A percentile compares a stretch with the other conserved stretches of the same genome.
Conservation (phyloP, 1,140 invertebrate species). For the Sitobion miscanthi region DNA sequence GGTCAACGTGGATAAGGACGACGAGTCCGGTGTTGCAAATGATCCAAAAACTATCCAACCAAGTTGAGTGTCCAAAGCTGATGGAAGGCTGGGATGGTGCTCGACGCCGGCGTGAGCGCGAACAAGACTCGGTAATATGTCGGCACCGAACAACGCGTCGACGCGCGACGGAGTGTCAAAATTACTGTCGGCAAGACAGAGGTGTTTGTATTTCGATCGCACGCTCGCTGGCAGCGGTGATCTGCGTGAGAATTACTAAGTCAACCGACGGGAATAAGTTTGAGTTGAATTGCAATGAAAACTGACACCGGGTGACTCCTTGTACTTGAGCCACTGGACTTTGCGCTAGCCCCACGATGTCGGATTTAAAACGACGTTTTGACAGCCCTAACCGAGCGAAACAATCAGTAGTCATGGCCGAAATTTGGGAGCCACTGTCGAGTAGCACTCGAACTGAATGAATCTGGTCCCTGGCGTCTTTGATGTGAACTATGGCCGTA, state of each 20-base stretch:
- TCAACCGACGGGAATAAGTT: not conserved
- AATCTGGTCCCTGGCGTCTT: not conserved
- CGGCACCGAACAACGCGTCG: not conserved
- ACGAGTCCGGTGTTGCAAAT: not conserved
- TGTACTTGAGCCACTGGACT: not conserved
- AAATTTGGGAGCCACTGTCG: not conserved
- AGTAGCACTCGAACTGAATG: not conserved
- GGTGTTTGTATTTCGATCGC: not conserved
- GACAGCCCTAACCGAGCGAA: not conserved
- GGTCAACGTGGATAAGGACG: not conserved
- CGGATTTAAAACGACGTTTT: not conserved
- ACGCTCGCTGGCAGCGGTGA: not conserved
- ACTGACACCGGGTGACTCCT: slow-evolving; percentile 58
- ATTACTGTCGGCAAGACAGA: not conserved
- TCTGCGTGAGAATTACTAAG: not conserved
- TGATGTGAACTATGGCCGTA: not conserved
- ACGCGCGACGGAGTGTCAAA: not conserved
- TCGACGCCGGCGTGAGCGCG: not conserved
- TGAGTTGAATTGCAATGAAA: slow-evolving; percentile 48
- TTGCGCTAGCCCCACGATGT: not conserved
- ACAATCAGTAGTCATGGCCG: not conserved
- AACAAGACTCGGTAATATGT: not conserved
- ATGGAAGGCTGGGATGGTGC: not conserved
- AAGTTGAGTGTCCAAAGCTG: not conserved
- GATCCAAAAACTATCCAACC: not conserved